Percentiles rank a stretch among this genome's conserved stretches.
Evolutionary conservation across 1,140 invertebrate species (phyloP).

Genomic region (Halesus radiatus): DNA sequence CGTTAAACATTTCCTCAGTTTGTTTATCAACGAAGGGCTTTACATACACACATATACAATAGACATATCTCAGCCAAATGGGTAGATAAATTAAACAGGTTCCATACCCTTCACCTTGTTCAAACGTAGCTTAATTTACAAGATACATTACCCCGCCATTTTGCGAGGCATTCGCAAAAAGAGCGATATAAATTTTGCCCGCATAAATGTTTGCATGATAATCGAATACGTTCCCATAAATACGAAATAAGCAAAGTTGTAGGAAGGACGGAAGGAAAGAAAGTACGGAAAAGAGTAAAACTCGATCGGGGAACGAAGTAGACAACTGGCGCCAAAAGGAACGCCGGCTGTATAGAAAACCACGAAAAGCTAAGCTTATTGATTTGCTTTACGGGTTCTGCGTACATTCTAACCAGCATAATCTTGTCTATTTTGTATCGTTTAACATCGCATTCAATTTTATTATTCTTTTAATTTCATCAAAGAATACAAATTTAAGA

Average conservation of each 20-base stretch:
- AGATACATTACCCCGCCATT: slow-evolving; percentile 38
- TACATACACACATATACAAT: neutral
- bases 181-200: slow-evolving; percentile 35
- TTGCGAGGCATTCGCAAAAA: slow-evolving; percentile 17
- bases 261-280: neutral
- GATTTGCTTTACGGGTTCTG: slow-evolving; percentile 3
- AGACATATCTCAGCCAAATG: slow-evolving; percentile 27
- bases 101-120: neutral
- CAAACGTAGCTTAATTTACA: slow-evolving; percentile 32
- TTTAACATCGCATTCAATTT: too few relatives aligned
- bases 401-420: neutral
- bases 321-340: slow-evolving; percentile 24
- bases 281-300: neutral
- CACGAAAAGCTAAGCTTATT: slow-evolving; percentile 4
- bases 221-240: slow-evolving; percentile 39
- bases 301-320: neutral
- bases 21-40: neutral
- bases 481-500: too few relatives aligned
- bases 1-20: slow-evolving; percentile 2
- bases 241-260: slow-evolving; percentile 33
- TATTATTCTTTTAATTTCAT: too few relatives aligned
- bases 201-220: slow-evolving; percentile 40
- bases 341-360: slow-evolving; percentile 4
- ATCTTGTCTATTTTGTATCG: too few relatives aligned
- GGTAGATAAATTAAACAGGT: slow-evolving; percentile 28